Percentiles rank a stretch among this genome's conserved stretches.
These are phyloP conservation scores for Aphelenchoides bicaudatus DNA, from an alignment of 2,888 invertebrate genomes.

Conservation along the genomic window DNA sequence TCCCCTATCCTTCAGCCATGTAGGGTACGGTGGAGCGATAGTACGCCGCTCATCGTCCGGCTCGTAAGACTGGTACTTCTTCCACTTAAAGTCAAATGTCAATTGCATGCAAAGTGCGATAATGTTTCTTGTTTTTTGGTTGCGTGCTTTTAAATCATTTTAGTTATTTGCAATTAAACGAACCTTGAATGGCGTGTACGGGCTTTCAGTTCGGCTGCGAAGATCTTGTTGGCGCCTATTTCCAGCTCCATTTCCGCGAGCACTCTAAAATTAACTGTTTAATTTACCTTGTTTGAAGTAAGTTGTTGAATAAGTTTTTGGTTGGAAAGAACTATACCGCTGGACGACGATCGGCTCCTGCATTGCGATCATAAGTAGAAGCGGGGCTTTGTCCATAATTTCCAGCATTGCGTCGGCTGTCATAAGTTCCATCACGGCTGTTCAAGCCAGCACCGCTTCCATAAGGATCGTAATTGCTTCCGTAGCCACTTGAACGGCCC, in stretches of 20 bases:
- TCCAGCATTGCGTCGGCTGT: neutral
- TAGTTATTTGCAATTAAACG: too few relatives aligned
- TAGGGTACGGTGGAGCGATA: constrained; percentile 13
- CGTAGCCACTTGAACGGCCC: constrained; percentile 18
- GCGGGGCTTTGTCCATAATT: neutral
- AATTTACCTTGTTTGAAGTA: too few relatives aligned
- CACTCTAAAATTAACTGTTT: too few relatives aligned
- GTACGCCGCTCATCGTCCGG: neutral
- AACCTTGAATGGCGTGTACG: constrained; percentile 7
- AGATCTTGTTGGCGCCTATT: neutral
- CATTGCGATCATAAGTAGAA: neutral
- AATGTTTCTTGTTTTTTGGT: neutral
- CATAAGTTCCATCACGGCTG: constrained; percentile 5
- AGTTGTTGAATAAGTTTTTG: too few relatives aligned
- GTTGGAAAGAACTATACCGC: too few relatives aligned
- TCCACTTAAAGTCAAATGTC: constrained; percentile 9
- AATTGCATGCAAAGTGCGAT: neutral
- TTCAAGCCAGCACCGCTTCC: neutral
- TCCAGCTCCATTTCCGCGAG: constrained; percentile 1
- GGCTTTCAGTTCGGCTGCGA: constrained; percentile 17
- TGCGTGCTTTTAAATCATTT: too few relatives aligned
- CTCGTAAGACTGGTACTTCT: constrained; percentile 14
- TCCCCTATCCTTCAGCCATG: constrained; percentile 16
- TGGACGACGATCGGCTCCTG: constrained; percentile 11
- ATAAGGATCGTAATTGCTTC: constrained; percentile 6